These are phyloP conservation scores for Saguinus imperator DNA, from an alignment of 2,113 vertebrate genomes.

Conservation along the genomic window DNA sequence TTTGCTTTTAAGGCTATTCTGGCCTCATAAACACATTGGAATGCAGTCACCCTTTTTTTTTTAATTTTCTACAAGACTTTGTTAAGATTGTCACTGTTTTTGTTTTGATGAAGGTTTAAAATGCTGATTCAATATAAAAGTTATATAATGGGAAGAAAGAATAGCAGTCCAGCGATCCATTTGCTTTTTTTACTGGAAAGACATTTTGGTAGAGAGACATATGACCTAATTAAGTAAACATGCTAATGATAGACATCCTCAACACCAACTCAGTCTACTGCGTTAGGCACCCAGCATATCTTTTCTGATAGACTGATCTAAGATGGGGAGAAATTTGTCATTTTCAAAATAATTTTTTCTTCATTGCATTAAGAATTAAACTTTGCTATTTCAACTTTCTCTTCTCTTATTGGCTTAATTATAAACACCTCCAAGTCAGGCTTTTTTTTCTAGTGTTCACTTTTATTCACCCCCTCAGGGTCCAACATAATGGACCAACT, in stretches of 20 bases:
- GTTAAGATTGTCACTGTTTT: neutral
- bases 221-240: neutral
- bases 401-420: neutral
- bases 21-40: neutral
- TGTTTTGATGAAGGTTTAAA: neutral
- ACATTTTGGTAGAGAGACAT: neutral
- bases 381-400: neutral
- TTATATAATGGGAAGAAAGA: neutral
- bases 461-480: neutral
- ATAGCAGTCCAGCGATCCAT: neutral
- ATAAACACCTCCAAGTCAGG: neutral
- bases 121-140: slow-evolving; percentile 6
- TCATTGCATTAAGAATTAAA: neutral
- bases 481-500: neutral
- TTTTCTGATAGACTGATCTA: neutral
- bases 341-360: slow-evolving; percentile 7
- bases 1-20: neutral
- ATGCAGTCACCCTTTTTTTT: neutral
- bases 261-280: neutral
- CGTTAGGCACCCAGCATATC: neutral
- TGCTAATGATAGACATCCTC: neutral
- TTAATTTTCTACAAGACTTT: neutral
- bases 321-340: neutral
- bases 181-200: neutral
- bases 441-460: neutral